phyloP scores from a whole-genome alignment of 2,797 vertebrate species.

The Kryptolebias ocellatus region DNA sequence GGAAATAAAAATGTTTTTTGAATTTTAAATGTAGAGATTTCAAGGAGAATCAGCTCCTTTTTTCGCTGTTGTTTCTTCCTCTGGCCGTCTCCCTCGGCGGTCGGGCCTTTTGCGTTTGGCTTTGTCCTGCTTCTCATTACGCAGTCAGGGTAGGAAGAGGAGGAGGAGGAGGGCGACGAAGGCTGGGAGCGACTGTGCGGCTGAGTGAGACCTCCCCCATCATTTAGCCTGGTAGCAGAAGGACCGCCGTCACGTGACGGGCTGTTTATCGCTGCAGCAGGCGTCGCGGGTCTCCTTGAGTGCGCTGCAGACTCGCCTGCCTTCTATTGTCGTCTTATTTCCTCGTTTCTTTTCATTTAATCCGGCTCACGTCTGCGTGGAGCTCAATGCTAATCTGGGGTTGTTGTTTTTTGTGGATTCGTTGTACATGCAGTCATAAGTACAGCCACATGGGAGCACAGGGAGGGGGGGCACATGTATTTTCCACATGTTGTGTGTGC shows the following conservation, averaged over 20 bases:
- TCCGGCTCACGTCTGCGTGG: slow-evolving; percentile 4
- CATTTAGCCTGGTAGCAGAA: slow-evolving; percentile 68
- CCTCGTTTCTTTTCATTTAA: background rate
- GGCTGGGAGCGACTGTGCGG: slow-evolving; percentile 60
- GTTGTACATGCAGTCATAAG: slow-evolving; percentile 11
- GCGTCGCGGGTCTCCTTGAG: slow-evolving; percentile 51
- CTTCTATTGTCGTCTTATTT: slow-evolving; percentile 22
- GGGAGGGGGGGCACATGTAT: slow-evolving; percentile 48
- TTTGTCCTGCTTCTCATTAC: slow-evolving; percentile 77
- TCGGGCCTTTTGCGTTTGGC: slow-evolving; percentile 64
- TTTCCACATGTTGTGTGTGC: slow-evolving; percentile 50
- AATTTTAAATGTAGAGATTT: slow-evolving; percentile 2
- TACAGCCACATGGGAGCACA: slow-evolving; percentile 48
- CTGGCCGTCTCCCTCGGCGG: slow-evolving; percentile 44
- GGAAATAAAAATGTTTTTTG: background rate
- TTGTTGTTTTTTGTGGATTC: slow-evolving; percentile 26
- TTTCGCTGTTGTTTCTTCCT: slow-evolving; percentile 57
- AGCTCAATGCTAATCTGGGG: background rate
- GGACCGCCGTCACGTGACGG: slow-evolving; percentile 64
- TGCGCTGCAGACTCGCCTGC: slow-evolving; percentile 16
- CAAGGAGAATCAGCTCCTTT: slow-evolving; percentile 39
- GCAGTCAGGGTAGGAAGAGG: slow-evolving; percentile 49
- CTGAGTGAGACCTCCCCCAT: slow-evolving; percentile 77
- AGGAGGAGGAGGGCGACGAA: slow-evolving; percentile 54
- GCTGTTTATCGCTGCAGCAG: slow-evolving; percentile 73